Evolutionary conservation across 2,888 invertebrate genomes (phyloP), one percentile per base, ranked within the genome.

Genomic region (Dryobota labecula): DNA sequence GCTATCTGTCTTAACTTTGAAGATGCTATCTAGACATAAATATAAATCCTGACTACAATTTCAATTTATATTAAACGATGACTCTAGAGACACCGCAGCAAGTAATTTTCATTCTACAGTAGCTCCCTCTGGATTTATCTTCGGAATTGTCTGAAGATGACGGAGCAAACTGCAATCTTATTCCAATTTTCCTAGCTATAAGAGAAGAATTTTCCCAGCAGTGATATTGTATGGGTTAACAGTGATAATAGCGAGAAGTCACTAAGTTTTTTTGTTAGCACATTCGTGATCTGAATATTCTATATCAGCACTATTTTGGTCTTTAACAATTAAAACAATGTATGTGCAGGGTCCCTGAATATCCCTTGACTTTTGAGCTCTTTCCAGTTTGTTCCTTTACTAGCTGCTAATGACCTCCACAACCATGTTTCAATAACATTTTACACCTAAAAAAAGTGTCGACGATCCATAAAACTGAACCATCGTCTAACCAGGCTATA

Each of bases 91-190:
- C 11, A 18, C 6, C 1, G 49, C 33, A n/a, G 54, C 45, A 27
- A 45, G 53, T 63, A 78, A 80, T 81, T 66, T 80, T 78, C 62
- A 70, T 66, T 69, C n/a, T 62, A 47, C 51, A 38, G n/a, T 30
- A 18, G 33, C 47, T 68, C 66, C 70, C 78, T 27, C 15, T 33
- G 70, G 78, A 63, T 20, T 38, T 43, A 27, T 43, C 36, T 38
- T 57, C n/a, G 45, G 24, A 66, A 76, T 70, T 63, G 81, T 54
- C 54, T 60, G 54, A 43, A 64, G 47, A 80, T 80, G 43, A 33
- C 30, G 20, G 2, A n/a, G 74, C 45, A 30, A 63, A 67, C 43
- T 43, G 53, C 51, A 49, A 73, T 73, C 11, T 57, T 30, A 33
- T 24, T 30, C 27, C 62, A 57, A 79, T 66, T 76, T 63, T 36